Percentiles rank a stretch among this genome's conserved stretches.
Conservation (phyloP, 2,113 vertebrate species). For the Glaucidium brasilianum region DNA sequence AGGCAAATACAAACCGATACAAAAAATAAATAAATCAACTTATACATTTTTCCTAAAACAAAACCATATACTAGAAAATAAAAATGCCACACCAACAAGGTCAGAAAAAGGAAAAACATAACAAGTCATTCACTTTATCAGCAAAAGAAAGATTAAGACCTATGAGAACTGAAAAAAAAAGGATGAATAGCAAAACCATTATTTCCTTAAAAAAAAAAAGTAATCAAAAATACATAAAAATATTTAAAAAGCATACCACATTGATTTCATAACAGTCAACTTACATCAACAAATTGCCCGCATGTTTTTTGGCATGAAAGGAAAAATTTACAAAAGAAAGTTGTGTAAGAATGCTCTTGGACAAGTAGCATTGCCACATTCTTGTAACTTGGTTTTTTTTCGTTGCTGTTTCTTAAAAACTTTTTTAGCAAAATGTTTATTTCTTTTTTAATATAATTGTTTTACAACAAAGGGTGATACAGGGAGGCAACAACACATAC, state of each 20-base stretch:
- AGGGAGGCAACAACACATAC: constrained; percentile 98
- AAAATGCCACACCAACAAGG: constrained; percentile 56
- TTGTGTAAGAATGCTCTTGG: constrained; percentile 99
- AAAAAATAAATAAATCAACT: constrained; percentile 44
- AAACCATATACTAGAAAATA: constrained; percentile 66
- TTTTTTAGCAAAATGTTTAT: constrained; percentile 77
- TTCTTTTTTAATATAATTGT: constrained; percentile 74
- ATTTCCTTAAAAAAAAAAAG: constrained; percentile 51
- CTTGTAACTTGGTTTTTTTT: constrained; percentile 85
- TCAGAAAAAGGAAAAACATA: constrained; percentile 64
- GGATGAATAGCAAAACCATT: constrained; percentile 54
- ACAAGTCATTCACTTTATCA: constrained; percentile 66
- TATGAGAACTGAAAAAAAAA: constrained; percentile 72
- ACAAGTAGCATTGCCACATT: constrained; percentile 92
- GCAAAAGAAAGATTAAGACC: constrained; percentile 78
- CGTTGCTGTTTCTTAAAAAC: constrained; percentile 78
- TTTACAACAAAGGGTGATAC: constrained; percentile 91
- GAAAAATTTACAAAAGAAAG: constrained; percentile 99
- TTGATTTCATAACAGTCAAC: constrained; percentile 88
- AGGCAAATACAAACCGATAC: constrained; percentile 38
- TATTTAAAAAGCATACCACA: constrained; percentile 88
- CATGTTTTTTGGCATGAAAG: constrained; percentile 99
- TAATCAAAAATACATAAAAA: constrained; percentile 74
- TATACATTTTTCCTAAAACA: background rate
- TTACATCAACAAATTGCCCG: constrained; percentile 99